phyloP scores from a whole-genome alignment of 2,797 vertebrate species.

The Myotis pilosus region DNA sequence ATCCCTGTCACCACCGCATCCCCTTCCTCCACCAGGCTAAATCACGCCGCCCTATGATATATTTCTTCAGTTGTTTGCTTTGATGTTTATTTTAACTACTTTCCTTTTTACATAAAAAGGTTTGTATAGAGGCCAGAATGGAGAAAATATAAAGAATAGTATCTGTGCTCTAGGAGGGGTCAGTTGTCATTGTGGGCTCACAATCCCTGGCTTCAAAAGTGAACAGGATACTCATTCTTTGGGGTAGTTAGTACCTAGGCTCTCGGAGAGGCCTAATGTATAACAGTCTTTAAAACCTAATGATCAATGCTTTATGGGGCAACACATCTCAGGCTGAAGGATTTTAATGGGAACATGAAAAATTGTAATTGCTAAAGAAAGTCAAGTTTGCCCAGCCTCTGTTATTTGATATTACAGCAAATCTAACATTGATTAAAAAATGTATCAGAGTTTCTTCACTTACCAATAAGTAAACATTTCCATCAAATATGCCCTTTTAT shows the following conservation, averaged over 20 bases:
- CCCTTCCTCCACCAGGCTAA: not conserved
- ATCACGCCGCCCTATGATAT: not conserved
- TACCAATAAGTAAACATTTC: slow-evolving; percentile 15
- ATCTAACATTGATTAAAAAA: slow-evolving; percentile 41
- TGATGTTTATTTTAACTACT: slow-evolving; percentile 54
- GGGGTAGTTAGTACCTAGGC: not conserved
- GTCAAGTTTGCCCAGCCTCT: not conserved
- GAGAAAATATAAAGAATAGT: not conserved
- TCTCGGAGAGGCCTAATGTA: slow-evolving; percentile 64
- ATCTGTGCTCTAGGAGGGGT: not conserved
- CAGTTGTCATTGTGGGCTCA: not conserved
- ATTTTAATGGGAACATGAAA: slow-evolving; percentile 68
- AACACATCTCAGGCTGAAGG: slow-evolving; percentile 68
- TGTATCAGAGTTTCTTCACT: not conserved
- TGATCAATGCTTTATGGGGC: slow-evolving; percentile 72
- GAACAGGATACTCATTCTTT: not conserved
- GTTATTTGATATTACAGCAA: slow-evolving; percentile 45
- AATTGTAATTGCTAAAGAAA: slow-evolving; percentile 75
- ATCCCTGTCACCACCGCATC: not conserved
- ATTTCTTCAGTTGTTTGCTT: slow-evolving; percentile 5
- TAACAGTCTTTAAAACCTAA: slow-evolving; percentile 77
- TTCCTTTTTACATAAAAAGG: not conserved
- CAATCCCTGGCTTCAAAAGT: slow-evolving; percentile 19
- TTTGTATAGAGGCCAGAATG: not conserved
- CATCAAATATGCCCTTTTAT: not conserved